Evolutionary conservation across 2,888 invertebrate species (phyloP).

Genomic region (Subacronicta megacephala): DNA sequence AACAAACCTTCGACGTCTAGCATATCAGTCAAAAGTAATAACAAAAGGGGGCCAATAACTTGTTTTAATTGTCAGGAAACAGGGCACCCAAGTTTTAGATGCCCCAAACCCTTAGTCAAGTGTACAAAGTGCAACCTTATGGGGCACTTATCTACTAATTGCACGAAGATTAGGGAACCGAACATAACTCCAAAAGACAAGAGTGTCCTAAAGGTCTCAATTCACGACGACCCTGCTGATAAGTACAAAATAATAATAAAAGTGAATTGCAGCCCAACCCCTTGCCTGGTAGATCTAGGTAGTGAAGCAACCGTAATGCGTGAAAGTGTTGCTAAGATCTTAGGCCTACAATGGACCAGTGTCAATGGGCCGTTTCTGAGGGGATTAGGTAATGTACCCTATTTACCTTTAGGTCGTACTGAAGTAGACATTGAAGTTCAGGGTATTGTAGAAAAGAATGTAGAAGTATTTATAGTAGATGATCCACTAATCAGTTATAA

Average conservation of each 20-base stretch:
- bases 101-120: constrained; percentile 10
- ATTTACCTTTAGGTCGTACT: constrained; percentile 4
- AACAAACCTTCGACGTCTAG: not conserved
- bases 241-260: constrained; percentile 10
- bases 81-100: constrained; percentile 17
- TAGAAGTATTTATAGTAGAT: constrained; percentile 9
- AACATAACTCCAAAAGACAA: not conserved
- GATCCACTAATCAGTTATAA: constrained; percentile 4
- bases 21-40: not conserved
- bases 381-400: constrained; percentile 6
- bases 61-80: constrained; percentile 16
- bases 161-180: not conserved
- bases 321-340: not conserved
- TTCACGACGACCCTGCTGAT: not conserved
- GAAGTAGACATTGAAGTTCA: constrained; percentile 5
- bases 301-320: constrained; percentile 6
- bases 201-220: constrained; percentile 1
- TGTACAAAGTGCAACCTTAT: constrained; percentile 9
- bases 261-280: not conserved
- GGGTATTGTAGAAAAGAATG: constrained; percentile 3
- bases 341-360: constrained; percentile 2
- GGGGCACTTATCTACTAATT: constrained; percentile 5
- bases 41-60: not conserved
- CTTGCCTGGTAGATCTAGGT: constrained; percentile 6
- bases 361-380: constrained; percentile 1